Conservation (phyloP, 1,140 invertebrate species). For the Pectinophora gossypiella region DNA sequence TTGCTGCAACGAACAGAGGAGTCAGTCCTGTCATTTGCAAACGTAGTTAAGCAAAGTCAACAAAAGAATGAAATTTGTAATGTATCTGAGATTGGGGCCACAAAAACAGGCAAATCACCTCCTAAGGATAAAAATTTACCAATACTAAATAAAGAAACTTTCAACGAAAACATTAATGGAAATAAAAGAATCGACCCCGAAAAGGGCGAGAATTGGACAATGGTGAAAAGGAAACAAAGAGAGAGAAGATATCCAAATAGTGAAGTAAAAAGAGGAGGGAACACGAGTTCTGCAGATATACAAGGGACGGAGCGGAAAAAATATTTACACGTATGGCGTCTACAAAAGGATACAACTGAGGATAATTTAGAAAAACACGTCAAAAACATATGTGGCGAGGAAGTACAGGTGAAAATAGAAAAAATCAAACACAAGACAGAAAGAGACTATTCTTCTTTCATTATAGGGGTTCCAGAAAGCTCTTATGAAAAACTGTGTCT, state of each 20-base stretch:
- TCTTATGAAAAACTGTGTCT: not conserved
- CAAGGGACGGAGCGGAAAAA: not conserved
- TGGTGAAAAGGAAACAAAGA: not conserved
- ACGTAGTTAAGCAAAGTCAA: not conserved
- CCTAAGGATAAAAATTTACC: not conserved
- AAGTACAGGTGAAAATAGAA: not conserved
- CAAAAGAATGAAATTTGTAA: no score
- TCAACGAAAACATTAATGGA: not conserved
- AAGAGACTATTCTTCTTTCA: not conserved
- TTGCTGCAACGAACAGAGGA: not conserved
- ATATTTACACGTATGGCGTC: slow-evolving; percentile 3
- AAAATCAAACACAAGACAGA: not conserved
- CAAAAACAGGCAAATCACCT: not conserved
- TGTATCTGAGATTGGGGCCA: not conserved
- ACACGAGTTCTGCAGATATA: not conserved
- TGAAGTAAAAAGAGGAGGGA: not conserved
- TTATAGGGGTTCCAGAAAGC: not conserved
- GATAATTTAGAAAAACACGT: not conserved
- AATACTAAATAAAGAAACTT: not conserved
- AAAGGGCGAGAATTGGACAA: not conserved
- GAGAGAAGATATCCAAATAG: not conserved
- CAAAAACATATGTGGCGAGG: not conserved
- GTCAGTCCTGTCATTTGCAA: not conserved
- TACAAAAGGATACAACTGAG: no score
- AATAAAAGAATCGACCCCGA: not conserved